phyloP scores from a whole-genome alignment of 2,888 invertebrate species.

The Callimorpha dominula region DNA sequence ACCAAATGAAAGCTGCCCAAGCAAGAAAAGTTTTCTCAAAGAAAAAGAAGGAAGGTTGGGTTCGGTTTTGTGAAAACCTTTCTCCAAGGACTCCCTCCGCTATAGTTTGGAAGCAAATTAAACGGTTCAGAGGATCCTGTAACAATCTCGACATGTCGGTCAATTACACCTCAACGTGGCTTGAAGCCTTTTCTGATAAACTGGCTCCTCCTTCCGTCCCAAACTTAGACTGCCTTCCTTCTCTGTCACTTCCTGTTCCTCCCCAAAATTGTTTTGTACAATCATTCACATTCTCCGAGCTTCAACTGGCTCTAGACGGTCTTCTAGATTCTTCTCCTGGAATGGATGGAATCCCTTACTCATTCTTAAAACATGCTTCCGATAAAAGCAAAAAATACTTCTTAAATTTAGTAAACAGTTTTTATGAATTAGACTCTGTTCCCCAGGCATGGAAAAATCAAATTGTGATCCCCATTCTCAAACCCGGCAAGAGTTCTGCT shows the following conservation, averaged over 20 bases:
- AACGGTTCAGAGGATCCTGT: neutral
- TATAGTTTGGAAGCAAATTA: constrained; percentile 3
- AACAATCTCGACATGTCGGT: neutral
- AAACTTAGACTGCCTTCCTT: neutral
- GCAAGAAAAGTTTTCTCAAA: neutral
- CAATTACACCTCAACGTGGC: neutral
- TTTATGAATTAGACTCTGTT: no score
- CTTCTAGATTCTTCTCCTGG: no score
- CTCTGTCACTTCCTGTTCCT: neutral
- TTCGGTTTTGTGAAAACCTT: neutral
- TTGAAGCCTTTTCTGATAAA: neutral
- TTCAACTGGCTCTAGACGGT: no score
- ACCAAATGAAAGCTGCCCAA: neutral
- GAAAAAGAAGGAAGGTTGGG: neutral
- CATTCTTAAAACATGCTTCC: no score
- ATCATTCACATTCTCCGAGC: no score
- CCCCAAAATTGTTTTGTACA: no score
- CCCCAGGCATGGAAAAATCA: no score
- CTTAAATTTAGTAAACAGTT: no score
- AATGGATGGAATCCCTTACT: no score
- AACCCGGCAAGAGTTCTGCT: no score
- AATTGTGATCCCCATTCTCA: no score
- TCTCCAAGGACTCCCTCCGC: neutral
- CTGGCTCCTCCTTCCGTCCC: neutral
- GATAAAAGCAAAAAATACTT: no score